A percentile compares a stretch with the other conserved stretches of the same genome.
These are phyloP conservation scores for Sicus ferrugineus DNA, from an alignment of 2,888 invertebrate species.

Conservation along the genomic window DNA sequence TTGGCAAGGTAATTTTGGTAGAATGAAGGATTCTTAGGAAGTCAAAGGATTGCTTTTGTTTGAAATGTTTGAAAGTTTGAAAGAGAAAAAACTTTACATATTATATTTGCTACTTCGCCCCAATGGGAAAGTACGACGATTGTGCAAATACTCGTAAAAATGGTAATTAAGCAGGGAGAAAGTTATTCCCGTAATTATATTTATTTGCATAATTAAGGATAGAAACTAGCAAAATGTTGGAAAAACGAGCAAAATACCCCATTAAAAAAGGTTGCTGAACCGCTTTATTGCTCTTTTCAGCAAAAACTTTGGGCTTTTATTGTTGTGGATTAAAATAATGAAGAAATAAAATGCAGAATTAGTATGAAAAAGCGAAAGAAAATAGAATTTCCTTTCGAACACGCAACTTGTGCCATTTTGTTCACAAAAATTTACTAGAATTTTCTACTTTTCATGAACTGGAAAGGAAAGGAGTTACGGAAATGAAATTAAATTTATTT, in stretches of 20 bases:
- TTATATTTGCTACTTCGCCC: too few relatives aligned
- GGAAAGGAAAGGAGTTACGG: not conserved
- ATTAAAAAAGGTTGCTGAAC: constrained; percentile 52
- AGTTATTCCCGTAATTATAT: too few relatives aligned
- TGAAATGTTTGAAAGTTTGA: too few relatives aligned
- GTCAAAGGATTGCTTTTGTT: too few relatives aligned
- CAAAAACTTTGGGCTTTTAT: not conserved
- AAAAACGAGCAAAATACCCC: not conserved
- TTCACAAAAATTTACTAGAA: not conserved
- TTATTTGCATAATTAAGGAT: too few relatives aligned
- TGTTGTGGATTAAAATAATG: not conserved
- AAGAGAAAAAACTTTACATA: too few relatives aligned
- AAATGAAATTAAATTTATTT: too few relatives aligned
- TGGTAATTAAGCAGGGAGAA: too few relatives aligned
- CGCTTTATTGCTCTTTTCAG: constrained; percentile 41
- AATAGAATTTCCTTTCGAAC: constrained; percentile 19
- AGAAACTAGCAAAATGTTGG: not conserved
- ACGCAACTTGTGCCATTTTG: constrained; percentile 19
- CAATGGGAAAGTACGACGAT: too few relatives aligned
- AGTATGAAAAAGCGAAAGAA: not conserved
- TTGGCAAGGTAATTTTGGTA: too few relatives aligned
- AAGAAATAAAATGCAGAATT: not conserved
- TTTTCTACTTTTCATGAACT: not conserved
- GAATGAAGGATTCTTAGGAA: too few relatives aligned
- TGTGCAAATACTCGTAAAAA: too few relatives aligned